These are phyloP conservation scores for Syngnathus acus DNA, from an alignment of 2,797 vertebrate genomes.

Conservation along the genomic window DNA sequence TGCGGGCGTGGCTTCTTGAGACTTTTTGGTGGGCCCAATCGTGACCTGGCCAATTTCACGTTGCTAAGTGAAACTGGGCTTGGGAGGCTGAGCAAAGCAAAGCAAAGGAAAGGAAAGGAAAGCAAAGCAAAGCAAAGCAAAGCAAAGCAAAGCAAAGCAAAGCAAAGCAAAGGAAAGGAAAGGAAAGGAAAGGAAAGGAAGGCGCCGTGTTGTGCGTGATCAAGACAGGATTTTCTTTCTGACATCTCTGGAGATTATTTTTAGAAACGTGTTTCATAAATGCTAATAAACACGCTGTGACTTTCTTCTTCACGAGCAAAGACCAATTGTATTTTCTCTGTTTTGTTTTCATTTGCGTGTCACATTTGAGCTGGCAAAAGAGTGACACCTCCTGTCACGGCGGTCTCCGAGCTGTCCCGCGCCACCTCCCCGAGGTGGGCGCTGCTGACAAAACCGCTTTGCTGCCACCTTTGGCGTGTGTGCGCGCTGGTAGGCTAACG, in stretches of 20 bases:
- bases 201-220: not conserved
- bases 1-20: too few relatives aligned
- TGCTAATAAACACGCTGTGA: not conserved
- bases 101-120: too few relatives aligned
- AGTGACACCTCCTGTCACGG: slow-evolving; percentile 2
- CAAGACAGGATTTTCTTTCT: not conserved
- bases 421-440: not conserved
- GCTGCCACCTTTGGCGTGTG: not conserved
- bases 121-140: too few relatives aligned
- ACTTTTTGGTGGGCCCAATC: too few relatives aligned
- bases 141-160: too few relatives aligned
- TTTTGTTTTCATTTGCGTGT: slow-evolving; percentile 5
- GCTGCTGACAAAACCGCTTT: slow-evolving; percentile 5
- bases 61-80: too few relatives aligned
- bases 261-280: slow-evolving; percentile 1
- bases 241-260: not conserved
- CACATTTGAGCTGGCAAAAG: not conserved
- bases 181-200: slow-evolving; percentile 2
- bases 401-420: slow-evolving; percentile 1
- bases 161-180: too few relatives aligned
- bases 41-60: too few relatives aligned
- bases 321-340: not conserved
- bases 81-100: too few relatives aligned
- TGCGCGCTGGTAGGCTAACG: not conserved
- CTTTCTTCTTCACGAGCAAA: not conserved